phyloP scores from a whole-genome alignment of 2,888 invertebrate species.

The Lysandra bellargus region DNA sequence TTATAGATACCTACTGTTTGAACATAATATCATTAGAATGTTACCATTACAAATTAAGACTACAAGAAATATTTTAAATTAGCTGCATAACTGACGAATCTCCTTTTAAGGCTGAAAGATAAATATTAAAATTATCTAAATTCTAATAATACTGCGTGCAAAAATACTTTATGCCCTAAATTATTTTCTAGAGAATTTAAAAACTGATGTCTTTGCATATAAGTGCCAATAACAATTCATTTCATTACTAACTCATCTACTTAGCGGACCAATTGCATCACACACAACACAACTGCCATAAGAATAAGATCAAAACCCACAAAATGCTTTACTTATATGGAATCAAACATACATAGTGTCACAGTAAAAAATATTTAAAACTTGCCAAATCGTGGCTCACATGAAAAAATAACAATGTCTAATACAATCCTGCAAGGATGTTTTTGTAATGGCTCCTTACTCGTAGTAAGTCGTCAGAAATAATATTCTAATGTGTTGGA shows the following conservation, averaged over 20 bases:
- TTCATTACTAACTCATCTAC: slow-evolving; percentile 24
- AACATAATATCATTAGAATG: neutral
- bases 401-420: neutral
- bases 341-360: neutral
- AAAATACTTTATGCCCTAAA: neutral
- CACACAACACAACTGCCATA: slow-evolving; percentile 13
- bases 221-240: neutral
- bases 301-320: neutral
- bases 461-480: neutral
- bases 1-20: neutral
- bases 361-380: neutral
- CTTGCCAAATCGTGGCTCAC: neutral
- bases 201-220: neutral
- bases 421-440: neutral
- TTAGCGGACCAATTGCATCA: slow-evolving; percentile 27
- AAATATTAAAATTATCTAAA: neutral
- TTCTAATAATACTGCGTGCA: neutral
- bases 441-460: neutral
- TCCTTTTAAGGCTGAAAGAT: neutral
- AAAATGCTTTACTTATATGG: neutral
- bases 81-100: neutral
- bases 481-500: too few relatives aligned
- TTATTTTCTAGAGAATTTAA: neutral
- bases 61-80: neutral
- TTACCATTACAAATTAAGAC: neutral